A percentile compares a stretch with the other conserved stretches of the same genome.
Conservation (phyloP, 2,113 vertebrate genomes). For the Campylomormyrus tamandua region DNA sequence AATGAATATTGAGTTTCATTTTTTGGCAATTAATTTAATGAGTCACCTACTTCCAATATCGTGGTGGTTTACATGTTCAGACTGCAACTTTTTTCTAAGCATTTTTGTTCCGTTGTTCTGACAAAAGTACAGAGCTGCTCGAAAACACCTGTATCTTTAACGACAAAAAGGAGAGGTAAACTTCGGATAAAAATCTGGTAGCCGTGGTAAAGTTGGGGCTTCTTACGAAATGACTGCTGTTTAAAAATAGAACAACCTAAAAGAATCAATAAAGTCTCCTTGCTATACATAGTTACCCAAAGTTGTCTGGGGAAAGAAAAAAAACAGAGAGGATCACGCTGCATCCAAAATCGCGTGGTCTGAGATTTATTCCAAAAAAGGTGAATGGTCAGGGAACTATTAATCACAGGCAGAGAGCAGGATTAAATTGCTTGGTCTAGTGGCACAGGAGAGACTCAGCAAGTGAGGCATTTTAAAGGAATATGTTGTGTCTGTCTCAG, state of each 20-base stretch:
- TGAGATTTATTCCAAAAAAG: conserved; percentile 52
- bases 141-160: background rate
- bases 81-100: background rate
- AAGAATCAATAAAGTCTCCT: conserved; percentile 28
- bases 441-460: conserved; percentile 47
- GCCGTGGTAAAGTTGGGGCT: background rate
- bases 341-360: conserved; percentile 40
- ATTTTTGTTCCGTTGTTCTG: background rate
- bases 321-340: background rate
- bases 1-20: background rate
- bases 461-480: conserved; percentile 53
- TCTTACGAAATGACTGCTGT: background rate
- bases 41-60: background rate
- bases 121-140: background rate
- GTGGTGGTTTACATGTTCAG: background rate
- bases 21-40: background rate
- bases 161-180: background rate
- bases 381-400: conserved; percentile 60
- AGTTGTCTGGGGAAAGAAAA: conserved; percentile 21
- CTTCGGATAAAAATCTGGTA: background rate
- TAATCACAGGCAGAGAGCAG: conserved; percentile 55
- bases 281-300: conserved; percentile 4
- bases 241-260: conserved; percentile 22
- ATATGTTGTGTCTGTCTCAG: conserved; percentile 59
- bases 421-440: conserved; percentile 56